Evolutionary conservation across 30 jellyfish, hydroid and myxozoan species (phyloP).

Genomic region (Hydra vulgaris): DNA sequence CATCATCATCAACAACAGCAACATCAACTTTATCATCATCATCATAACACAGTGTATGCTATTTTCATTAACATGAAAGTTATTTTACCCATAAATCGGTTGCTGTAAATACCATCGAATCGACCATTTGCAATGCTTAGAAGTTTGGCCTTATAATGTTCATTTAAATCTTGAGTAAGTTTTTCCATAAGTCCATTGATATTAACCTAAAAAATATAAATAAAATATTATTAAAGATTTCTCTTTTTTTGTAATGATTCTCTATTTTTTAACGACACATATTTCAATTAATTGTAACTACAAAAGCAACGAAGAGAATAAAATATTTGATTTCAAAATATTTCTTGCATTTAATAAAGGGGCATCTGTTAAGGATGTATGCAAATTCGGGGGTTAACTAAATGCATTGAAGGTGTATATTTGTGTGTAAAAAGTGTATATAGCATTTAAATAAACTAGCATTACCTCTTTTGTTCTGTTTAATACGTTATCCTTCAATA

Average conservation of each 20-base stretch:
- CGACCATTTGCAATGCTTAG: conserved; percentile 3
- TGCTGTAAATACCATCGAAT: conserved; percentile 4
- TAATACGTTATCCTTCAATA: background rate
- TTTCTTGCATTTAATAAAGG: too few relatives aligned
- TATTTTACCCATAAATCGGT: conserved; percentile 1
- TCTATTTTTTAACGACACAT: background rate
- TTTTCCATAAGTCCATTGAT: background rate
- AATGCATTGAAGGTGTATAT: background rate
- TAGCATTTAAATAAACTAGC: background rate
- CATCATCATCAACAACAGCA: too few relatives aligned
- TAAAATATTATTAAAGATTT: too few relatives aligned
- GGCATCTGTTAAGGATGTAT: too few relatives aligned
- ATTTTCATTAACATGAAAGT: background rate
- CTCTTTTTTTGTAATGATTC: too few relatives aligned
- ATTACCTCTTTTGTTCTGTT: conserved; percentile 5
- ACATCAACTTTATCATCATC: background rate
- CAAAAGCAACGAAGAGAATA: too few relatives aligned
- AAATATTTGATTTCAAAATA: too few relatives aligned
- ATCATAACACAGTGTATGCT: too few relatives aligned
- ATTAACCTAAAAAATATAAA: background rate
- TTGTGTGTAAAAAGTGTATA: background rate
- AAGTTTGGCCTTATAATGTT: background rate
- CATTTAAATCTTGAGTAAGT: background rate
- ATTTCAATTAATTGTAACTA: background rate
- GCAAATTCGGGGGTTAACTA: too few relatives aligned